Conservation (phyloP, 1,140 invertebrate species). For the Caenorhabditis briggsae region DNA sequence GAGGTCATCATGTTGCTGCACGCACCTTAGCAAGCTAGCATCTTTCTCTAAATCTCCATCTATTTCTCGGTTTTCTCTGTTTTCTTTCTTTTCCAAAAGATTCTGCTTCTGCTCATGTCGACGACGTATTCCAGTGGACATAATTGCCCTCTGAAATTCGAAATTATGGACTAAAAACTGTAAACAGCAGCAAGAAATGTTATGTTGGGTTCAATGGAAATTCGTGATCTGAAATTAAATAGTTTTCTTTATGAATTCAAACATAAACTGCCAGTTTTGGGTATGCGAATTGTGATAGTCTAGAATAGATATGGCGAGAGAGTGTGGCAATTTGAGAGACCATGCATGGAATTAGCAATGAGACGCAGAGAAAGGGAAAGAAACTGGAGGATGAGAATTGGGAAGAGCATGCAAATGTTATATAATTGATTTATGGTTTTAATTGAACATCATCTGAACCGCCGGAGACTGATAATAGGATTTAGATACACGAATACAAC, state of each 20-base stretch:
- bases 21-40: constrained; percentile 4
- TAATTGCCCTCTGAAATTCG: background rate
- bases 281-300: background rate
- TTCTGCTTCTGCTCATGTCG: constrained; percentile 39
- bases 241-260: background rate
- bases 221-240: background rate
- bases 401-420: background rate
- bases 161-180: no score
- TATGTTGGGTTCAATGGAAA: no score
- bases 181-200: no score
- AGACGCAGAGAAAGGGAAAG: constrained; percentile 1
- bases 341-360: background rate
- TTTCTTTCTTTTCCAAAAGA: background rate
- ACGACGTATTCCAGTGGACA: constrained; percentile 18
- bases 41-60: constrained; percentile 16
- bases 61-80: background rate
- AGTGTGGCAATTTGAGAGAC: background rate
- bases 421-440: background rate
- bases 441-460: no score
- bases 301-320: constrained; percentile 30
- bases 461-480: no score
- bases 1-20: background rate
- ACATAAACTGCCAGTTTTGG: background rate
- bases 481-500: no score
- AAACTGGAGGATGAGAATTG: background rate